phyloP scores from a whole-genome alignment of 2,113 vertebrate genomes.

The Motacilla alba region DNA sequence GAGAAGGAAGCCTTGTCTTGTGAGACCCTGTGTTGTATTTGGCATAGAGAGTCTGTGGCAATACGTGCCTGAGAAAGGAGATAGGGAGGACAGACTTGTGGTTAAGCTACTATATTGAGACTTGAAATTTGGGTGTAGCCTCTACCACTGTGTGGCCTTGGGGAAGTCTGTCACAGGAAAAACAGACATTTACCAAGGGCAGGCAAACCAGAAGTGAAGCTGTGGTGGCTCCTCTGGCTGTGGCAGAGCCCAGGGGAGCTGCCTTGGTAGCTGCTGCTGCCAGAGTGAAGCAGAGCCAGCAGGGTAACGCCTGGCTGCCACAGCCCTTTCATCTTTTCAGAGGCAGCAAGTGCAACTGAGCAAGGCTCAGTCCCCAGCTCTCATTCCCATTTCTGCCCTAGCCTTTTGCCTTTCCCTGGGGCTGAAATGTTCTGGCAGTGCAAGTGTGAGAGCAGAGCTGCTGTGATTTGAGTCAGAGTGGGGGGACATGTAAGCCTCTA shows the following conservation, averaged over 20 bases:
- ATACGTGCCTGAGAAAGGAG: background rate
- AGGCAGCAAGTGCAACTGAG: background rate
- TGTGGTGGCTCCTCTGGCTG: background rate
- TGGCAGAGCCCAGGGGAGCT: background rate
- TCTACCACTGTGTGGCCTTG: background rate
- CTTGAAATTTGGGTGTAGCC: slow-evolving; percentile 5
- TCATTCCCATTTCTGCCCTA: background rate
- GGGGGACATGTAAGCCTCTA: background rate
- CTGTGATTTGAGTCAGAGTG: background rate
- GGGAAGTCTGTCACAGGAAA: background rate
- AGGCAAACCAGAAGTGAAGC: slow-evolving; percentile 3
- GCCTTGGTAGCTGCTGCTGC: background rate
- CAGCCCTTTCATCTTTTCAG: background rate
- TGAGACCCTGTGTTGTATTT: background rate
- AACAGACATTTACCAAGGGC: background rate
- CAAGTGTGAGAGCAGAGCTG: background rate
- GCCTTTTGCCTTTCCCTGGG: background rate
- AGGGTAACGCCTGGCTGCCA: background rate
- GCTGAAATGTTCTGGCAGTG: background rate
- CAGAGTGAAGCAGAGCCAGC: background rate
- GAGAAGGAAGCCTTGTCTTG: background rate
- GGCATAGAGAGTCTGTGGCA: background rate
- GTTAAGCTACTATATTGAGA: slow-evolving; percentile 18
- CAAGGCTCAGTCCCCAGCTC: background rate
- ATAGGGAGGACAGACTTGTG: background rate